A percentile compares a stretch with the other conserved stretches of the same genome.
Evolutionary conservation across 2,797 vertebrate genomes (phyloP).

Genomic region (Sebastes iracundus): DNA sequence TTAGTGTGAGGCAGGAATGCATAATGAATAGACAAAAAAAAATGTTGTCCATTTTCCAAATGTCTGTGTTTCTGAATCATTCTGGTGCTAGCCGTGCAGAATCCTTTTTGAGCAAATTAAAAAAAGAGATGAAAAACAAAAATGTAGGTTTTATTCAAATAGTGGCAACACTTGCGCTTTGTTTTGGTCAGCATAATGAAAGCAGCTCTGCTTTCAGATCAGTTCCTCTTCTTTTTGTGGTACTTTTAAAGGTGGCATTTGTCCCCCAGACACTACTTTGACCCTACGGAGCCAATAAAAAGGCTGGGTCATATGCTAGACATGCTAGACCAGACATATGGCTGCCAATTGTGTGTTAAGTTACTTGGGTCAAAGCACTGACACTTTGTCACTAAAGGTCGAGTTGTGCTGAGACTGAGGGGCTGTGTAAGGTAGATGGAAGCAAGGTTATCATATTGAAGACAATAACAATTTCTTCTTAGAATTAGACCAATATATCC

Average conservation of each 20-base stretch:
- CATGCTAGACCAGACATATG: constrained; percentile 18
- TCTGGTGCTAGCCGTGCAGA: not conserved
- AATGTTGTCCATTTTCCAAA: not conserved
- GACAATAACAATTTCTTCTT: not conserved
- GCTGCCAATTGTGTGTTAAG: constrained; percentile 57
- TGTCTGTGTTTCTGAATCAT: not conserved
- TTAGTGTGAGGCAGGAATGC: too few relatives aligned
- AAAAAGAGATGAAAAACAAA: not conserved
- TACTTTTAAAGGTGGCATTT: constrained; percentile 56
- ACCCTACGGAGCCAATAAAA: constrained; percentile 52
- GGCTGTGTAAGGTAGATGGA: not conserved
- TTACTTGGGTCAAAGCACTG: constrained; percentile 46
- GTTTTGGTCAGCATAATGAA: constrained; percentile 2
- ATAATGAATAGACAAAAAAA: too few relatives aligned
- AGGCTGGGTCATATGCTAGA: constrained; percentile 38
- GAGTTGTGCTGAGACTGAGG: not conserved
- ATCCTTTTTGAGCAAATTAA: not conserved
- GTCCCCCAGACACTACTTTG: constrained; percentile 55
- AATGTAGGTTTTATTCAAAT: not conserved
- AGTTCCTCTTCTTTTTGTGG: constrained; percentile 17
- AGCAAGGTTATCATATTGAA: not conserved
- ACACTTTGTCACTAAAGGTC: constrained; percentile 41
- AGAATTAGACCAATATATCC: not conserved
- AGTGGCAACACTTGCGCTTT: not conserved
- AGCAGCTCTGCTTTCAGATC: not conserved